Conservation (phyloP, 2,888 invertebrate genomes). For the Sipunculus nudus region DNA sequence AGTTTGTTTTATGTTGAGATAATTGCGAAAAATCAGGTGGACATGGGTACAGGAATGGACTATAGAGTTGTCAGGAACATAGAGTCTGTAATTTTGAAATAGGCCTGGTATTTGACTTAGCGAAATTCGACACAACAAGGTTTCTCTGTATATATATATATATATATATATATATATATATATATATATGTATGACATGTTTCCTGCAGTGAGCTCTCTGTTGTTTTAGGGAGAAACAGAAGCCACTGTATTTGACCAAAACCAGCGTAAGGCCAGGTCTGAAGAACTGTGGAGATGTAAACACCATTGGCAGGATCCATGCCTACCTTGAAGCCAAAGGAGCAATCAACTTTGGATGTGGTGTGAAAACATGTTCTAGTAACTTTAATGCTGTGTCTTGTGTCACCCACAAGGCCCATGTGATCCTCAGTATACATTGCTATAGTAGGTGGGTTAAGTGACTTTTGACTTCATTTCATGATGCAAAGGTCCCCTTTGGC, state of each 20-base stretch:
- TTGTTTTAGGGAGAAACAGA: conserved; percentile 61
- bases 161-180: background rate
- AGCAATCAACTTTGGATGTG: conserved; percentile 74
- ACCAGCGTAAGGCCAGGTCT: conserved; percentile 71
- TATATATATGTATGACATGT: background rate
- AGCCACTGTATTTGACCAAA: conserved; percentile 73
- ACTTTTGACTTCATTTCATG: too few species aligned
- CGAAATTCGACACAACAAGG: too few species aligned
- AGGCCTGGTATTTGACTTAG: too few species aligned
- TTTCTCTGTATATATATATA: background rate
- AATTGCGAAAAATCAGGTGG: too few species aligned
- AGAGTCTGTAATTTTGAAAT: too few species aligned
- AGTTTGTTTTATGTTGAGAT: too few species aligned
- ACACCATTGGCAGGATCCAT: conserved; percentile 73
- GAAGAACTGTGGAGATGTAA: conserved; percentile 74
- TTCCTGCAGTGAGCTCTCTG: background rate
- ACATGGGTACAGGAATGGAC: too few species aligned
- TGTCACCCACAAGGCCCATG: background rate
- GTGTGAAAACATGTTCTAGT: too few species aligned
- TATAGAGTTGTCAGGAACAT: too few species aligned
- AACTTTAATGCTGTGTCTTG: conserved; percentile 5
- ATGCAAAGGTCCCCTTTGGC: too few species aligned
- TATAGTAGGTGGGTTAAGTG: too few species aligned
- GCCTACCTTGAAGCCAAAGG: conserved; percentile 73
- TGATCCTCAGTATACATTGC: too few species aligned